Base-by-base conservation (phyloP, 2,113 vertebrate genomes). In the Mugil cephalus region DNA sequence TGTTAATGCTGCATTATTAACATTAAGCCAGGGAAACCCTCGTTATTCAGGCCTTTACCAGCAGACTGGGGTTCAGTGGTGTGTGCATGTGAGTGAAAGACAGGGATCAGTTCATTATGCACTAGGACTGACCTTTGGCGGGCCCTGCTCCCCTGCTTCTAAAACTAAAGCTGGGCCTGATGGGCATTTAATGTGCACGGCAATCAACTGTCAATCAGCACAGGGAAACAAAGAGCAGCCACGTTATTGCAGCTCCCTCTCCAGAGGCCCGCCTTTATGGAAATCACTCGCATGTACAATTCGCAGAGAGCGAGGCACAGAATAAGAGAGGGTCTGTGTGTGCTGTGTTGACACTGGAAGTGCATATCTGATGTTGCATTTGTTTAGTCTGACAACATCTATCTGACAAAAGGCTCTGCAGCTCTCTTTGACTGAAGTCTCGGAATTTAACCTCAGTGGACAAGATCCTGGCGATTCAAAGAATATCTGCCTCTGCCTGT, bases 121-220 rank as follows among this genome's bases (percentile, higher is more conserved):
- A 43, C 47, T 72, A 76, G 80, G 73, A 69, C 74, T 90, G 91
- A 94, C 92, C 92, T 91, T 78, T 86, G 81, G 82, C 74, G 52
- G 85, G 83, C 84, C 64, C 55, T 76, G 81, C 84, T 80, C 84
- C 82, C 67, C 53, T 62, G 72, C 83, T 87, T 89, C 83, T 61
- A 82, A 88, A 89, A 88, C 78, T 91, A 90, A 92, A 88, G 84
- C 90, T 69, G 82, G 84, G 70, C 55, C 84, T 92, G 91, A 93
- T 92, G 89, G 91, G 79, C 85, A 80, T 93, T 93, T 94, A 93
- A 93, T 93, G 88, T 84, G 85, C 81, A 66, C 78, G 17, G 77
- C 89, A 89, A 92, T 91, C 90, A 90, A 83, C 66, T 87, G 93
- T 92, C 93, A 94, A 86, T 94, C 92, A 92, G 85, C 34, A 24